These are phyloP conservation scores for Callipepla californica DNA, from an alignment of 2,113 vertebrate species.

Conservation along the genomic window DNA sequence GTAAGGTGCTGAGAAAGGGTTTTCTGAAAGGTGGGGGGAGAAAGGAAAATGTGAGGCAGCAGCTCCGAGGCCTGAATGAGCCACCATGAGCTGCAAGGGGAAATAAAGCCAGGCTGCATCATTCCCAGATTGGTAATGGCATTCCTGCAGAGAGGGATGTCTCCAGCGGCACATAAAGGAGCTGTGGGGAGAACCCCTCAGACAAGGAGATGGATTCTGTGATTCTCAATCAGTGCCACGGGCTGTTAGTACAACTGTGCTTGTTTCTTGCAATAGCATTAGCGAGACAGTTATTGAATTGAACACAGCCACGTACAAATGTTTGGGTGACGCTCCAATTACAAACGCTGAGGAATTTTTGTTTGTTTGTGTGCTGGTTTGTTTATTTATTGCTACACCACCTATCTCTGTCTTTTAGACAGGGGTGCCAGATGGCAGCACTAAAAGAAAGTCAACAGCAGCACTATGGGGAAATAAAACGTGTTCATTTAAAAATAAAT, in stretches of 20 bases:
- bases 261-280: conserved; percentile 25
- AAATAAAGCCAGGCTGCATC: conserved; percentile 14
- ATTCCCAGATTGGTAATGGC: conserved; percentile 57
- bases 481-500: conserved; percentile 65
- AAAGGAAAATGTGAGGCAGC: background rate
- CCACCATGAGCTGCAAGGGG: background rate
- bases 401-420: conserved; percentile 10
- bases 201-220: conserved; percentile 43
- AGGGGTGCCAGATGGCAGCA: conserved; percentile 63
- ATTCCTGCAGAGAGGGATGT: conserved; percentile 39
- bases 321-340: background rate
- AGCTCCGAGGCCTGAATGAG: background rate
- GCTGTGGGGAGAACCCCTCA: background rate
- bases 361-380: conserved; percentile 48
- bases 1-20: background rate
- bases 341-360: background rate
- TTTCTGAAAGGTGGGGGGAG: background rate
- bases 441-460: conserved; percentile 49
- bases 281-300: conserved; percentile 9
- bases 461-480: conserved; percentile 68
- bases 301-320: background rate
- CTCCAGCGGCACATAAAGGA: conserved; percentile 21
- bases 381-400: conserved; percentile 18
- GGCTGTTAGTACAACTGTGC: background rate
- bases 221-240: conserved; percentile 26